phyloP scores from a whole-genome alignment of 2,797 vertebrate genomes.

The Rhinatrema bivittatum region DNA sequence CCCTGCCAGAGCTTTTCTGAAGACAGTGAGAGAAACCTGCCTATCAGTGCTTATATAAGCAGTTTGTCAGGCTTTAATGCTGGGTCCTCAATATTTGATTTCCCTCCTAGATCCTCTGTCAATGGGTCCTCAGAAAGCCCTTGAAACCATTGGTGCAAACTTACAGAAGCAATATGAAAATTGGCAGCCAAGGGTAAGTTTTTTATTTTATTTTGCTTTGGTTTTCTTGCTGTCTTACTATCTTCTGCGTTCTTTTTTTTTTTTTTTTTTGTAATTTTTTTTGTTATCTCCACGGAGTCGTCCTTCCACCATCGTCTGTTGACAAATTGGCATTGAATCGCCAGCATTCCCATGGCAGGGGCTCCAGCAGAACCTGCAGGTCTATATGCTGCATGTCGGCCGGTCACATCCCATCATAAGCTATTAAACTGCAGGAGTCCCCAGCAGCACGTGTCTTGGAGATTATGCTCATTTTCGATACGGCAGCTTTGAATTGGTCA shows the following conservation, averaged over 20 bases:
- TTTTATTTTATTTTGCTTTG: neutral
- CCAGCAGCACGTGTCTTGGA: neutral
- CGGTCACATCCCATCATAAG: neutral
- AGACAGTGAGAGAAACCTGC: no score
- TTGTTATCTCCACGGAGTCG: no score
- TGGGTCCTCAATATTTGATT: neutral
- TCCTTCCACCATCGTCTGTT: no score
- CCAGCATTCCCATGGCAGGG: no score
- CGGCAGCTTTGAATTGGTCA: rapidly evolving
- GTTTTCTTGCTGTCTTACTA: neutral
- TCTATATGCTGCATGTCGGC: neutral
- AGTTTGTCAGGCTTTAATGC: no score
- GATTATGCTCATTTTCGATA: neutral
- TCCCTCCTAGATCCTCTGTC: slow-evolving; percentile 82
- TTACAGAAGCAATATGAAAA: slow-evolving; percentile 98
- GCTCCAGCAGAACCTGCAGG: neutral
- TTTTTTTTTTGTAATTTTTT: no score
- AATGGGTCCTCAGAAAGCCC: slow-evolving; percentile 94
- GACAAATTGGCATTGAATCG: no score
- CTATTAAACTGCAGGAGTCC: neutral
- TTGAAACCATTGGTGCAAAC: slow-evolving; percentile 94
- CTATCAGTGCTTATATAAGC: no score
- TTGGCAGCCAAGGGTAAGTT: slow-evolving; percentile 92
- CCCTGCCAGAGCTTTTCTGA: no score
- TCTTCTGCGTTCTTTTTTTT: no score